Evolutionary conservation across 2,888 invertebrate genomes (phyloP).

Genomic region (Acrobasis suavella): DNA sequence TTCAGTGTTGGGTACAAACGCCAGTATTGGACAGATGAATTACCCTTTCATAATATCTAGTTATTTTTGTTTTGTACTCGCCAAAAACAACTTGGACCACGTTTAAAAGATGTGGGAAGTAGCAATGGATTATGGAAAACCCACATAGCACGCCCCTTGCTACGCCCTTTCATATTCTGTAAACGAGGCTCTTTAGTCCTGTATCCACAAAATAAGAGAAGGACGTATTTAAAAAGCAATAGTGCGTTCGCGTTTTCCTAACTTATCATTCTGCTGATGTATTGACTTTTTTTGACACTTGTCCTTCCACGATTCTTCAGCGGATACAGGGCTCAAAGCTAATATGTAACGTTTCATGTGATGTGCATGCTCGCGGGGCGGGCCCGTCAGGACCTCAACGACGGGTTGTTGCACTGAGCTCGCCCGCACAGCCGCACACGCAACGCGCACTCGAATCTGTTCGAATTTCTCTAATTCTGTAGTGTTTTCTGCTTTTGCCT

Average conservation of each 20-base stretch:
- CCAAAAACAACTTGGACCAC: not conserved
- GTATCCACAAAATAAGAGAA: not conserved
- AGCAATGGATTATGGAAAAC: not conserved
- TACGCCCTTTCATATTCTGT: not conserved
- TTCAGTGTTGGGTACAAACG: too few relatives aligned
- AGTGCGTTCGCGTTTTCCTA: not conserved
- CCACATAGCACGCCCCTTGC: not conserved
- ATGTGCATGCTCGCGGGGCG: constrained; percentile 70
- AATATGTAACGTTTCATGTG: constrained; percentile 68
- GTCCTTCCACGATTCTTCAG: not conserved
- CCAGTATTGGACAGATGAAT: too few relatives aligned
- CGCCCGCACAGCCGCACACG: not conserved
- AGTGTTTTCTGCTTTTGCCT: constrained; percentile 31
- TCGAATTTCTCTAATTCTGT: constrained; percentile 6
- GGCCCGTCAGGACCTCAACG: constrained; percentile 77
- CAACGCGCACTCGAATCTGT: constrained; percentile 11
- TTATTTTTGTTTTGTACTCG: not conserved
- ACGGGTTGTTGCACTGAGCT: constrained; percentile 75
- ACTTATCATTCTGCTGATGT: not conserved
- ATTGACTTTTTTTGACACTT: too few relatives aligned
- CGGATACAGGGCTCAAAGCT: constrained; percentile 57
- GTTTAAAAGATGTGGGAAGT: not conserved
- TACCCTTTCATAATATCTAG: too few relatives aligned
- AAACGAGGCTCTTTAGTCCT: not conserved
- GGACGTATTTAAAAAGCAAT: not conserved